Base-by-base conservation (phyloP, 2,888 invertebrate species). In the Apamea epomidion region DNA sequence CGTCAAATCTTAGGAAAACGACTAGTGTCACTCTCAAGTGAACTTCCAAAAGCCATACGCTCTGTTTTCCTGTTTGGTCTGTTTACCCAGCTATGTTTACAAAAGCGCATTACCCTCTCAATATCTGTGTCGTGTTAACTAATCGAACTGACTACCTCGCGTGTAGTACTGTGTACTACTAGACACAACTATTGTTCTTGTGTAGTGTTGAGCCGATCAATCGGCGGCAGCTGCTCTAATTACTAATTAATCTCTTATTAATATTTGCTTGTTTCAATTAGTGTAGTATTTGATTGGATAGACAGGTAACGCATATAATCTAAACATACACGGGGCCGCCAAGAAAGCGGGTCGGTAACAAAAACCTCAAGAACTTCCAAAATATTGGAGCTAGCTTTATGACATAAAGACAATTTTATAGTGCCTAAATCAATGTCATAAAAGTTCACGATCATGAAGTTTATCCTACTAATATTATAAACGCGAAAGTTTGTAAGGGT, bases 121-220 rank as follows among this genome's bases (percentile, higher is more conserved):
- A 82, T 68, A 65, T 60, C 37, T 29, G 21, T 51, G 62, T 71
- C 32, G 16, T 72, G 74, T 83, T 42, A 58, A 74, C 74, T 87
- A 87, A 84, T 78, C 86, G 78, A 68, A 68, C 78, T 74, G 84
- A 86, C 74, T 83, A 74, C 54, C 58, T 71, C 45, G 14, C 68
- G 16, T 69, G 72, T 76, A n/a, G 14, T 65, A 16, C 21, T 51
- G 70, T 74, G 70, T 60, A 21, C 37, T n/a, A 21, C 14, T 37
- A 45, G 51, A n/a, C 51, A 69, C 54, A 42, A n/a, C 32, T 45
- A 62, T 84, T 86, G 83, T 86, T 65, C 37, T 4, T 10, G 73
- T 67, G 71, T 65, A 32, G 37, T 65, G 51, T 51, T 45, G 37
- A n/a, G 8, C 32, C 12, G 54, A 84, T 78, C 84, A 75, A 84